Evolutionary conservation across 2,113 vertebrate genomes (phyloP).

Genomic region (Laticauda colubrina): DNA sequence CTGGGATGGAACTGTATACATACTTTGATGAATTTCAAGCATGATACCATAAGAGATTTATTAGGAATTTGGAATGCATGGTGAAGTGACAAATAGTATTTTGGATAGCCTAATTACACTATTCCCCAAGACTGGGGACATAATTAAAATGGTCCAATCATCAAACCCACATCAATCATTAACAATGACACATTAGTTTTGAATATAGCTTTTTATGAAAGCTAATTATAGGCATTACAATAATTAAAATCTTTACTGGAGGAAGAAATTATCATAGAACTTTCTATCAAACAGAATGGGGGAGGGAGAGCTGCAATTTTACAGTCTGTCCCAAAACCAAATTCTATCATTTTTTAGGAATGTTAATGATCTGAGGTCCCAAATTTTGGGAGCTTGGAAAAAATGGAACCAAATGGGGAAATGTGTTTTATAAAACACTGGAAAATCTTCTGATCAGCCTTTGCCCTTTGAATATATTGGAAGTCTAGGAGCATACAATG

Average conservation of each 20-base stretch:
- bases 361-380: neutral
- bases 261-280: neutral
- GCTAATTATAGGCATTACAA: slow-evolving; percentile 12
- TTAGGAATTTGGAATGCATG: slow-evolving; percentile 24
- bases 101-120: slow-evolving; percentile 36
- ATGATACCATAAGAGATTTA: neutral
- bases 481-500: neutral
- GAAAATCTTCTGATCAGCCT: neutral
- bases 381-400: neutral
- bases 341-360: neutral
- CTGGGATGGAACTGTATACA: slow-evolving; percentile 19
- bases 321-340: neutral
- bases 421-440: neutral
- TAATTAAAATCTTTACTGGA: slow-evolving; percentile 10
- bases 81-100: slow-evolving; percentile 34
- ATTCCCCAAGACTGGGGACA: slow-evolving; percentile 33
- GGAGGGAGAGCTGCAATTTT: neutral
- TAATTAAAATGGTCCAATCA: slow-evolving; percentile 42
- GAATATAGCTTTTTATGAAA: slow-evolving; percentile 37
- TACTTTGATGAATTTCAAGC: slow-evolving; percentile 37
- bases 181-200: slow-evolving; percentile 25
- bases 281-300: neutral
- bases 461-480: neutral
- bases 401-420: neutral
- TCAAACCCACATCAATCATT: slow-evolving; percentile 38